These are phyloP conservation scores for Palythoa grandiflora DNA, from an alignment of 92 coral and sea anemone genomes.

Conservation along the genomic window DNA sequence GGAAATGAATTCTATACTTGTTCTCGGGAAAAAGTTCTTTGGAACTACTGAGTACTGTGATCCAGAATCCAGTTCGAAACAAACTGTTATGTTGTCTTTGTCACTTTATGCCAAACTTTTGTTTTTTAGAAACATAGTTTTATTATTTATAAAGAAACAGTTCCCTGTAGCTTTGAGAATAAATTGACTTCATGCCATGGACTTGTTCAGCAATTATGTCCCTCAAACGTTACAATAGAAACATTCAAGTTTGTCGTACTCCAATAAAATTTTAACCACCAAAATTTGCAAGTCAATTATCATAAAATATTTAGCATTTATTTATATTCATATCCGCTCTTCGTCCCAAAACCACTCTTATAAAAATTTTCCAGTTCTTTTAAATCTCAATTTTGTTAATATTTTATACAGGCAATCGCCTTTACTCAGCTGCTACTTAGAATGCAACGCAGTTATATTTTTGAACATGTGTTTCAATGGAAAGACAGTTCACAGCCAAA, in stretches of 20 bases:
- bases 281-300: neutral
- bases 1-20: neutral
- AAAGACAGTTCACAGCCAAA: neutral
- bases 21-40: neutral
- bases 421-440: neutral
- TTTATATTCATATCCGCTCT: neutral
- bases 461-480: neutral
- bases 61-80: too few relatives aligned
- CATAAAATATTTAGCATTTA: neutral
- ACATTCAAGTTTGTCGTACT: neutral
- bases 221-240: neutral
- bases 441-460: neutral
- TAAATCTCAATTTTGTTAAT: neutral
- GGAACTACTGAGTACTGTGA: too few relatives aligned
- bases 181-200: neutral
- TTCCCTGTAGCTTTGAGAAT: too few relatives aligned
- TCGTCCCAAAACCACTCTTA: neutral
- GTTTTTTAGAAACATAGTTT: too few relatives aligned
- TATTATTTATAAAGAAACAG: too few relatives aligned
- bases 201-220: neutral
- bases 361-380: neutral
- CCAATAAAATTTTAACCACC: neutral
- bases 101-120: too few relatives aligned
- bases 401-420: neutral
- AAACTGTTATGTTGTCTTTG: too few relatives aligned